Conservation (phyloP, 2,888 invertebrate genomes). For the Agrilus cyanescens region DNA sequence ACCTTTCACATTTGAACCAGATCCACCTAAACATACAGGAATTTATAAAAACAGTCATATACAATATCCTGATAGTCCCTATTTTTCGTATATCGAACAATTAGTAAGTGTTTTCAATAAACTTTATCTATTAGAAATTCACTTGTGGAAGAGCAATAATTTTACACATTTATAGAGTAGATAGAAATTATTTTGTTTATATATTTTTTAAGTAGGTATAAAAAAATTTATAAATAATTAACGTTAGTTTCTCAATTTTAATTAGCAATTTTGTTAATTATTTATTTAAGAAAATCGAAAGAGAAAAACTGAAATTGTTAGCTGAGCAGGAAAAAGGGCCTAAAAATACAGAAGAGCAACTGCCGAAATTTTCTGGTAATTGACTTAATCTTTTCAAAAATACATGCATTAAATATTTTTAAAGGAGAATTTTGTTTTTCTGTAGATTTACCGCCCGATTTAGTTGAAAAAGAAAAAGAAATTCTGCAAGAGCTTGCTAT, state of each 20-base stretch:
- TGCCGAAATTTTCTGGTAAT: too few relatives aligned
- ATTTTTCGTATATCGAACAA: conserved; percentile 26
- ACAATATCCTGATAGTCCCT: conserved; percentile 27
- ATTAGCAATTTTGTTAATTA: too few relatives aligned
- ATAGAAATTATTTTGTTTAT: too few relatives aligned
- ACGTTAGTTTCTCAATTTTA: too few relatives aligned
- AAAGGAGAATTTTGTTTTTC: too few relatives aligned
- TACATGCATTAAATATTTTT: background rate
- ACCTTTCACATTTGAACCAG: conserved; percentile 19
- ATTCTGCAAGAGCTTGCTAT: conserved; percentile 16
- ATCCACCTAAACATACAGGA: conserved; percentile 20
- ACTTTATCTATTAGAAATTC: background rate
- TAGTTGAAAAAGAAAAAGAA: conserved; percentile 9
- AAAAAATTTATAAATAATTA: too few relatives aligned
- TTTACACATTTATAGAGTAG: background rate
- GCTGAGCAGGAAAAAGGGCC: too few relatives aligned
- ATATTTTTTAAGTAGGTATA: too few relatives aligned
- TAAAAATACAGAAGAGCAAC: too few relatives aligned
- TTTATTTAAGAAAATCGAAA: too few relatives aligned
- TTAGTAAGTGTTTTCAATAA: conserved; percentile 14
- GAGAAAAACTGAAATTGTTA: too few relatives aligned
- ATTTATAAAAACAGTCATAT: conserved; percentile 24
- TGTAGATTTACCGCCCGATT: too few relatives aligned
- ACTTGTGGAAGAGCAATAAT: background rate
- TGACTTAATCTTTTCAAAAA: background rate